Evolutionary conservation across 64 coral and sea anemone species (phyloP), one percentile per base, ranked within the genome.

Genomic region (Stichodactyla helianthus): DNA sequence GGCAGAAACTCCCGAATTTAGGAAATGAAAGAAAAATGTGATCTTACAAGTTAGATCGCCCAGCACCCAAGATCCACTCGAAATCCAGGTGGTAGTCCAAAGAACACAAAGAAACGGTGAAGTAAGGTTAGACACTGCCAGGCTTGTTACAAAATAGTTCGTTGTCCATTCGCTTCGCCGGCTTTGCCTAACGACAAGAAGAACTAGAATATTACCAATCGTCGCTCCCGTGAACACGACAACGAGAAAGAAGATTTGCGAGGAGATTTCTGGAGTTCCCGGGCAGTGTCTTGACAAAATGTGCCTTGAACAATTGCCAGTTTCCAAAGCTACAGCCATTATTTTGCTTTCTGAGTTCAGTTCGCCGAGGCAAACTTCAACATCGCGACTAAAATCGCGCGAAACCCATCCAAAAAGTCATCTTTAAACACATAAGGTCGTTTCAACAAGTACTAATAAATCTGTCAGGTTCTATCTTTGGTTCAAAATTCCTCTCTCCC

Each of bases 111-210:
- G 84, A 11, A 93, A 77, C 5, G 97, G 97, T 7, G 89, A 86
- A 50, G 89, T 76, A 14, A 99, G 78, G 79, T 99, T 99, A 14
- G 93, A 87, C 12, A 99, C 79, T 6, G 93, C 97, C 2, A 99
- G 76, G 86, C 85, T 94, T 7, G 91, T 82, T 55, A 99, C 97
- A 79, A 99, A 99, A 65, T 99, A 94, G 79, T 99, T 99, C 54
- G 97, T 99, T 0, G 93, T 99, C 97, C 97, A 99, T 93, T 99
- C 93, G 83, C 92, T 99, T 76, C 97, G 88, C 11, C 97, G 90
- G 55, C 93, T 99, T 71, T 88, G 85, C 5, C 89, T 87, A 54
- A 99, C 89, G 0, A 99, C 97, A 15, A 99, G 82, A 26, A 99
- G 82, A 7, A 99, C 91, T 10, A 99, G 28, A 20, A 92, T 53